These are phyloP conservation scores for Seladonia tumulorum DNA, from an alignment of 2,888 invertebrate species.

Conservation along the genomic window DNA sequence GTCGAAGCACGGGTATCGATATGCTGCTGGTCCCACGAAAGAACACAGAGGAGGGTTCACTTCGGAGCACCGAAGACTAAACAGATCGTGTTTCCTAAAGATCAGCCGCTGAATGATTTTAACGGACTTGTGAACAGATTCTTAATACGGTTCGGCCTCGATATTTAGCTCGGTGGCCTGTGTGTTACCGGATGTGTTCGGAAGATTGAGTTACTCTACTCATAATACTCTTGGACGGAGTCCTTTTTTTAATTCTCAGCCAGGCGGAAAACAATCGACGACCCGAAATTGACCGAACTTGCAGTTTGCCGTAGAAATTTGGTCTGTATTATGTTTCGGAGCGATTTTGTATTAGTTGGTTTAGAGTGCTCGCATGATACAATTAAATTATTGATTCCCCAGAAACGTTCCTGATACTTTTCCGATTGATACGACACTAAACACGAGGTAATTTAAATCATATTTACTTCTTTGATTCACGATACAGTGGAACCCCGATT, in stretches of 20 bases:
- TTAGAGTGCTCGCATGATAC: no score
- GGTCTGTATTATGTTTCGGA: background rate
- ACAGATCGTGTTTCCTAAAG: conserved; percentile 81
- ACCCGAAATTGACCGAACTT: conserved; percentile 1
- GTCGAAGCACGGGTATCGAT: conserved; percentile 65
- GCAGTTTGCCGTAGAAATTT: background rate
- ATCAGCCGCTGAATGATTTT: conserved; percentile 77
- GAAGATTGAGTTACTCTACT: conserved; percentile 69
- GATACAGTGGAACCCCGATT: background rate
- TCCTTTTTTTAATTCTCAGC: conserved; percentile 35
- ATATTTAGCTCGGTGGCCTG: conserved; percentile 43
- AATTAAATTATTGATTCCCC: background rate
- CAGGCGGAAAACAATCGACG: background rate
- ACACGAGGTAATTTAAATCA: no score
- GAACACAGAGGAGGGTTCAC: conserved; percentile 63
- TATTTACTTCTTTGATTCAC: no score
- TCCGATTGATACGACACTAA: no score
- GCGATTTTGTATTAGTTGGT: background rate
- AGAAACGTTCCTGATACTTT: background rate
- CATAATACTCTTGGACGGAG: conserved; percentile 43
- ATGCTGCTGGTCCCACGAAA: conserved; percentile 71
- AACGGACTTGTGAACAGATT: conserved; percentile 74
- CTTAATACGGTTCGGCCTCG: conserved; percentile 57
- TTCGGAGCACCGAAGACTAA: conserved; percentile 75
- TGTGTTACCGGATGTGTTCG: conserved; percentile 59